phyloP scores from a whole-genome alignment of 2,797 vertebrate species.

The Lepilemur septentrionalis region DNA sequence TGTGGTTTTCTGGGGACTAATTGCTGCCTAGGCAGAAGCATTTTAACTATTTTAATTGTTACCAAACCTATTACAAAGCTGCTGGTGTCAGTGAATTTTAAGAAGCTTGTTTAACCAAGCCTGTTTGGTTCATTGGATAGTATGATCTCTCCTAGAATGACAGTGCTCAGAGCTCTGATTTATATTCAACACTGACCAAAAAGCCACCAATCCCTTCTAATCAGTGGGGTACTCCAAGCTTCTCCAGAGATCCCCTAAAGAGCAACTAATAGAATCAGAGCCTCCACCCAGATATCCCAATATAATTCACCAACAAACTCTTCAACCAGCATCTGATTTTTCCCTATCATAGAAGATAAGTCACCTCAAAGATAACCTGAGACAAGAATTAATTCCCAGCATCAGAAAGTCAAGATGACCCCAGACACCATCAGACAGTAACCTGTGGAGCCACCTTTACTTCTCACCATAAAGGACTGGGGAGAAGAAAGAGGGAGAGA shows the following conservation, averaged over 20 bases:
- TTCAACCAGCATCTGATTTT: neutral
- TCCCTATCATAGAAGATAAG: neutral
- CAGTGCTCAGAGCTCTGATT: slow-evolving; percentile 25
- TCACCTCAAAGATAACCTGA: slow-evolving; percentile 34
- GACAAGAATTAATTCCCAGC: neutral
- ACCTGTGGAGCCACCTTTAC: neutral
- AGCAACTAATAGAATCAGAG: neutral
- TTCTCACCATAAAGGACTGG: neutral
- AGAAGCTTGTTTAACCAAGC: slow-evolving; percentile 38
- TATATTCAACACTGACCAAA: neutral
- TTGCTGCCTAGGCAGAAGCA: slow-evolving; percentile 45
- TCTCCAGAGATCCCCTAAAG: neutral
- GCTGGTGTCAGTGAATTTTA: neutral
- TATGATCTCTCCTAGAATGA: slow-evolving; percentile 4
- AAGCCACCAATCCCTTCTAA: neutral
- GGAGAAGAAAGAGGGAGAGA: neutral
- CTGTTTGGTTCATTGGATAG: neutral
- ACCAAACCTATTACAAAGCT: slow-evolving; percentile 53
- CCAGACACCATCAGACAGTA: neutral
- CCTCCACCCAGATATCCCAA: neutral
- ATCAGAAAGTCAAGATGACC: neutral
- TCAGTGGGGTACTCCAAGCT: neutral
- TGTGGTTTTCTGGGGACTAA: slow-evolving; percentile 62
- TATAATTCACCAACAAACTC: neutral
- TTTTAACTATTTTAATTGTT: slow-evolving; percentile 44